phyloP scores from a whole-genome alignment of 2,888 invertebrate species.

The Phortica magna region DNA sequence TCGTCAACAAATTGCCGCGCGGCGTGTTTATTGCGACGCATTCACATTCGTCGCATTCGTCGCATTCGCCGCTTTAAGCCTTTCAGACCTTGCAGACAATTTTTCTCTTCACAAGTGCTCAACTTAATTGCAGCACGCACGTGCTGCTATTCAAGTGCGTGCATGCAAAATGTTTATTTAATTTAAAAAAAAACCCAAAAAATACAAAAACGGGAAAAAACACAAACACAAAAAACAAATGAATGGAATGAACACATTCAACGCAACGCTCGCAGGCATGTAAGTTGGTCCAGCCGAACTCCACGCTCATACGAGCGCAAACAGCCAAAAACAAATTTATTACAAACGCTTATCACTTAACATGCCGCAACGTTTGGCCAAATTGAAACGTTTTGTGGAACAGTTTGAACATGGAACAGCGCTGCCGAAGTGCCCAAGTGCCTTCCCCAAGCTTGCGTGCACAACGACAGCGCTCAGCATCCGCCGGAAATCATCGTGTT shows the following conservation, averaged over 20 bases:
- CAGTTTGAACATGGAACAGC: background rate
- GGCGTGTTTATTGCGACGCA: constrained; percentile 41
- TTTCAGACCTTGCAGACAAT: background rate
- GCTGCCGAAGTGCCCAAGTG: background rate
- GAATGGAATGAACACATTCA: background rate
- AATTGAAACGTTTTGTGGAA: background rate
- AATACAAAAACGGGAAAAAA: background rate
- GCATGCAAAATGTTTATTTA: constrained; percentile 7
- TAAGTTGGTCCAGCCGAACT: background rate
- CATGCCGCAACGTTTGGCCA: background rate
- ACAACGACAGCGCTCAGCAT: constrained; percentile 14
- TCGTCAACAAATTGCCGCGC: constrained; percentile 65
- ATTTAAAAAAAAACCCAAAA: constrained; percentile 2
- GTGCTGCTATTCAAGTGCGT: constrained; percentile 22
- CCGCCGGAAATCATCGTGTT: constrained; percentile 10
- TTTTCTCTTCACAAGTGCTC: constrained; percentile 1
- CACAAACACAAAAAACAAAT: too few species aligned
- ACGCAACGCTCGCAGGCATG: background rate
- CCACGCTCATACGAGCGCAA: background rate
- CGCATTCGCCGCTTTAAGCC: constrained; percentile 6
- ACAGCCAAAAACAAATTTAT: constrained; percentile 7
- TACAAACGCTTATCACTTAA: constrained; percentile 28
- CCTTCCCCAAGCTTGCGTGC: background rate
- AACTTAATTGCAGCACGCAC: constrained; percentile 28
- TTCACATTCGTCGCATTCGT: background rate